phyloP scores from a whole-genome alignment of 2,888 invertebrate genomes.

The Clitarchus hookeri region DNA sequence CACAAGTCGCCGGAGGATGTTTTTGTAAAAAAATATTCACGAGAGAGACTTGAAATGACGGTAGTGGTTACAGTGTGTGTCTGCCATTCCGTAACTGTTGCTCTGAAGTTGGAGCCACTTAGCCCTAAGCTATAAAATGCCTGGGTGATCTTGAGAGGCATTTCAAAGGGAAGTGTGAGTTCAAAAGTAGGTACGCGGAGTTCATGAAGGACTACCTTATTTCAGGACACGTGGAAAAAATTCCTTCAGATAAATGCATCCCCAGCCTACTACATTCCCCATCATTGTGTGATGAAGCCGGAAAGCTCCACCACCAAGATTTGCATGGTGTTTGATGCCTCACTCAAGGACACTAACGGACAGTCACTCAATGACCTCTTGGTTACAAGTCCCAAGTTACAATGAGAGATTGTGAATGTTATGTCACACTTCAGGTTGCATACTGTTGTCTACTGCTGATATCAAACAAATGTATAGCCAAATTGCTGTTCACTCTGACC shows the following conservation, averaged over 20 bases:
- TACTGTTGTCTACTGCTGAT: too few relatives aligned
- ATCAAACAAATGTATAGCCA: too few relatives aligned
- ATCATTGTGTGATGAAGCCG: not conserved
- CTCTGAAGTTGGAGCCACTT: too few relatives aligned
- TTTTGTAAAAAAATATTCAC: too few relatives aligned
- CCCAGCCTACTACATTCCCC: not conserved
- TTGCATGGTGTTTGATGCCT: not conserved
- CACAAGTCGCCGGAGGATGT: too few relatives aligned
- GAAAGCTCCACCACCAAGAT: slow-evolving; percentile 8
- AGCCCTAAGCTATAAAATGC: not conserved
- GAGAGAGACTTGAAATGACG: too few relatives aligned
- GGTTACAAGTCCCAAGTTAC: not conserved
- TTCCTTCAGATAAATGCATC: not conserved
- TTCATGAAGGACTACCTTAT: not conserved
- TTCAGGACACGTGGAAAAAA: not conserved
- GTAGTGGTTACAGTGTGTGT: too few relatives aligned
- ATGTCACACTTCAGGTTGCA: too few relatives aligned
- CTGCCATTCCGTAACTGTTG: too few relatives aligned
- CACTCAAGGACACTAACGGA: not conserved
- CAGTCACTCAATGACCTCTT: not conserved
- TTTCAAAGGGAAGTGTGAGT: not conserved
- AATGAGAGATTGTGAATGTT: not conserved
- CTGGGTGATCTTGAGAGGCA: not conserved
- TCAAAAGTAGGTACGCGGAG: not conserved
- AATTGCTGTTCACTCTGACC: too few relatives aligned